Base-by-base conservation (phyloP, 2,888 invertebrate species). In the Sinhomidia bicolor region DNA sequence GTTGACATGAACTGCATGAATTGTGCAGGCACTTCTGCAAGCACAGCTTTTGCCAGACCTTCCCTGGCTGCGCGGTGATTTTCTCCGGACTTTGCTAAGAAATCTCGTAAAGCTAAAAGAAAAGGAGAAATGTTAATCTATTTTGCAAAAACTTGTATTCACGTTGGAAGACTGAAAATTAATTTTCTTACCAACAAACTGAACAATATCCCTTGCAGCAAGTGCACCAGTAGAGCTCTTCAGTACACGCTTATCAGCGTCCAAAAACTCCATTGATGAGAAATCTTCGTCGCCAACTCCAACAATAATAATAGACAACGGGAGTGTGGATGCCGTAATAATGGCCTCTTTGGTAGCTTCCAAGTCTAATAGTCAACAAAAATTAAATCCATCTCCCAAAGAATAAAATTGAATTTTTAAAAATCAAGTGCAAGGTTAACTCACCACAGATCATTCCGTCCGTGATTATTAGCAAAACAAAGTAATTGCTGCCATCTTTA, bases 241-340 rank as follows among this genome's bases (percentile, higher is more conserved):
- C 32, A 93, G 88, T 5, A 93, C 92, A 1, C 93, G 92, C 0
- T 93, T 94, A 93, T 95, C 95, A 23, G 94, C 94, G 93, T 95
- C 95, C 71, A 95, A 92, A 89, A 94, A 94, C 90, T 95, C 95
- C 95, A 95, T 95, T 10, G 95, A 95, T 68, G 93, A 93, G 93
- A 95, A 95, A 91, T 95, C 95, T 41, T 95, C 95, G 91, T 94
- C 93, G n/a, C 95, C 95, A 78, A 95, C 95, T 12, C 95, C 95
- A 51, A 95, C 90, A 88, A 95, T 95, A 87, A 95, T 95, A 84
- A 95, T 94, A 0, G 95, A 95, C 93, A 95, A 93, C 0, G 90
- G 90, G 23, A 95, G 93, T 47, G 90, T 90, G 7, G 94, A 94
- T 10, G 95, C 94, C 93, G 94, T 85, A 26, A 92, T 91, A 41